These are phyloP conservation scores for Paramormyrops hopkinsi DNA, from an alignment of 2,797 vertebrate genomes.

Conservation along the genomic window DNA sequence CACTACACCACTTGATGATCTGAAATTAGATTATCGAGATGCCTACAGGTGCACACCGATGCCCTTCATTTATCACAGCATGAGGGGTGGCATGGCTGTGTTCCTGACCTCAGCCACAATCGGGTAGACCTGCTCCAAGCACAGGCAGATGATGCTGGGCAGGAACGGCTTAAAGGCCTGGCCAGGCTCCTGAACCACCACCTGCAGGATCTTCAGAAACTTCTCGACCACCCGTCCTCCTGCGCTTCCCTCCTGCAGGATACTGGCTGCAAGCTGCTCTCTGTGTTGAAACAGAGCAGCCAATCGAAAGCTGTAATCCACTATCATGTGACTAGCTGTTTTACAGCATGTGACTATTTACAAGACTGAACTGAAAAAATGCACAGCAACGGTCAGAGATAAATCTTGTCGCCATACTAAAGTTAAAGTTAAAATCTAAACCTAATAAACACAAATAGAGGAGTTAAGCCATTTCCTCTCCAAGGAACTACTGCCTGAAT, in stretches of 20 bases:
- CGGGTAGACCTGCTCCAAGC: conserved; percentile 97
- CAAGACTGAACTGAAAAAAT: not conserved
- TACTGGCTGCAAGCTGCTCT: conserved; percentile 92
- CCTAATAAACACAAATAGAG: not conserved
- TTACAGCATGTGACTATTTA: not conserved
- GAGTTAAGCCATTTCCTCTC: not conserved
- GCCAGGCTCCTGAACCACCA: conserved; percentile 95
- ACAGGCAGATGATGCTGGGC: conserved; percentile 87
- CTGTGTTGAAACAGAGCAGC: conserved; percentile 45
- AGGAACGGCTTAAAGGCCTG: conserved; percentile 95
- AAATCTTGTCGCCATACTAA: not conserved
- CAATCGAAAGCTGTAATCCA: not conserved
- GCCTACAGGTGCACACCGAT: too few relatives aligned
- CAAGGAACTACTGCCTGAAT: not conserved
- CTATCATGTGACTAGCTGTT: not conserved
- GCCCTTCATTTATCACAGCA: not conserved
- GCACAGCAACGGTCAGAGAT: not conserved
- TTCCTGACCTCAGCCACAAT: conserved; percentile 84
- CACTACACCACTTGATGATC: not conserved
- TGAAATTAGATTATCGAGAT: not conserved
- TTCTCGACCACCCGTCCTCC: conserved; percentile 92
- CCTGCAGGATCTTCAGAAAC: conserved; percentile 90
- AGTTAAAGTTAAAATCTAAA: not conserved
- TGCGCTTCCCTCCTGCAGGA: conserved; percentile 88
- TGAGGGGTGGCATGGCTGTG: not conserved